Evolutionary conservation across 2,888 invertebrate genomes (phyloP).

Genomic region (Oegoconia quadripuncta): DNA sequence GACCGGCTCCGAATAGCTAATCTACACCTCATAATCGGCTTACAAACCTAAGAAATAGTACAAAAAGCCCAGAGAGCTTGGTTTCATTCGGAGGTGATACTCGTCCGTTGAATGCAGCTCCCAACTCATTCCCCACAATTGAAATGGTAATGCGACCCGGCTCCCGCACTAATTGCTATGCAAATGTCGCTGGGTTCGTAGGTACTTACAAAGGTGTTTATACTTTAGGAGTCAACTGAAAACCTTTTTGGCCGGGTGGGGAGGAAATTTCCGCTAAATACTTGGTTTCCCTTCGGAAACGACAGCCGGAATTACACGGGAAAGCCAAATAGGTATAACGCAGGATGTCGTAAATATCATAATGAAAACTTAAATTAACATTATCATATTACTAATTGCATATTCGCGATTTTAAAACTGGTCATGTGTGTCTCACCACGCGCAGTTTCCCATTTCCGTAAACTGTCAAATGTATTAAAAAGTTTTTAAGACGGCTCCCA

Average conservation of each 20-base stretch:
- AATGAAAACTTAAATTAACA: background rate
- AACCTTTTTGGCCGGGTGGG: background rate
- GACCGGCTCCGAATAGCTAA: constrained; percentile 26
- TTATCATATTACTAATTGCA: too few species aligned
- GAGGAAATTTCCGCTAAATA: constrained; percentile 2
- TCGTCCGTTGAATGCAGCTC: constrained; percentile 29
- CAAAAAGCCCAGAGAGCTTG: constrained; percentile 39
- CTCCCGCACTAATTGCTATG: constrained; percentile 59
- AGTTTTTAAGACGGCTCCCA: too few species aligned
- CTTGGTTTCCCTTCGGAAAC: background rate
- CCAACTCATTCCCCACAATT: constrained; percentile 58
- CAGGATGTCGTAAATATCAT: too few species aligned
- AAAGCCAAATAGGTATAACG: too few species aligned
- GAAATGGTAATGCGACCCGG: constrained; percentile 65
- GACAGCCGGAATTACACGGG: background rate
- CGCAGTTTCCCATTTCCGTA: too few species aligned
- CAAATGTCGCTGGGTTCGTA: constrained; percentile 47
- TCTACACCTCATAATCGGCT: constrained; percentile 31
- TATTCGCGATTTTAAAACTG: too few species aligned
- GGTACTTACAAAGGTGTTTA: constrained; percentile 18
- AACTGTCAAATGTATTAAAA: too few species aligned
- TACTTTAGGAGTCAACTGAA: constrained; percentile 2
- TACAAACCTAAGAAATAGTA: constrained; percentile 30
- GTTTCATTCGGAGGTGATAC: constrained; percentile 38
- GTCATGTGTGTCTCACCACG: too few species aligned